phyloP scores from a whole-genome alignment of 2,888 invertebrate species.

The Malachius bipustulatus region DNA sequence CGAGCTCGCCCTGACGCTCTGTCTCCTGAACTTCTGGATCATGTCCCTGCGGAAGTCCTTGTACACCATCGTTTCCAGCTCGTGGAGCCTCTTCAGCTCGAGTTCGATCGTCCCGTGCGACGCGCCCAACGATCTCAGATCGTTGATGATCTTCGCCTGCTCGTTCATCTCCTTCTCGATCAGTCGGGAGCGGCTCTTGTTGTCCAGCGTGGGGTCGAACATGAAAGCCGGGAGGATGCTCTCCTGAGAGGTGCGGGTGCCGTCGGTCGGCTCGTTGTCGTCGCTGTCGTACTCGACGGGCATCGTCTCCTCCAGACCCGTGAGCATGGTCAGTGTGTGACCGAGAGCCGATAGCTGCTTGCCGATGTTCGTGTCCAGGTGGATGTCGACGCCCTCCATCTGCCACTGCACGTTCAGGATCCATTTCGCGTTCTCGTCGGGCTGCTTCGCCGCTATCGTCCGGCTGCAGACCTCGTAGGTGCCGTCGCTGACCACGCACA shows the following conservation, averaged over 20 bases:
- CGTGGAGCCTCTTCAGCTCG: conserved; percentile 83
- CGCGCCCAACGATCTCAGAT: conserved; percentile 73
- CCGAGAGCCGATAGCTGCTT: conserved; percentile 90
- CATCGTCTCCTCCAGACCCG: conserved; percentile 66
- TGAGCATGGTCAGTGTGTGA: conserved; percentile 89
- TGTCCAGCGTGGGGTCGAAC: conserved; percentile 66
- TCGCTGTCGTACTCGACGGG: conserved; percentile 63
- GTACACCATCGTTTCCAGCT: conserved; percentile 87
- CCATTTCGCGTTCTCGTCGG: conserved; percentile 91
- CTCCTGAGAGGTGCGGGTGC: conserved; percentile 51
- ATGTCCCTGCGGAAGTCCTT: conserved; percentile 88
- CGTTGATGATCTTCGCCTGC: conserved; percentile 90
- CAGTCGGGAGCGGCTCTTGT: conserved; percentile 76
- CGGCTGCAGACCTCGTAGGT: conserved; percentile 95
- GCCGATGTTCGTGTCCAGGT: conserved; percentile 90
- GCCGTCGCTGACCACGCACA: conserved; percentile 97
- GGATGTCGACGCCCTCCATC: conserved; percentile 98
- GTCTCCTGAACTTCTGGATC: conserved; percentile 77
- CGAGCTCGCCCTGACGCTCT: conserved; percentile 67
- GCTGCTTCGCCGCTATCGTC: conserved; percentile 76
- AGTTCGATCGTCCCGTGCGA: conserved; percentile 83
- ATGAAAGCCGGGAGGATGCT: conserved; percentile 73
- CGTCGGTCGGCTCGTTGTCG: conserved; percentile 58
- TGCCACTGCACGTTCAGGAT: conserved; percentile 96
- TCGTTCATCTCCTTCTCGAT: conserved; percentile 97